Conservation (phyloP, 2,113 vertebrate species). For the Columbina picui region DNA sequence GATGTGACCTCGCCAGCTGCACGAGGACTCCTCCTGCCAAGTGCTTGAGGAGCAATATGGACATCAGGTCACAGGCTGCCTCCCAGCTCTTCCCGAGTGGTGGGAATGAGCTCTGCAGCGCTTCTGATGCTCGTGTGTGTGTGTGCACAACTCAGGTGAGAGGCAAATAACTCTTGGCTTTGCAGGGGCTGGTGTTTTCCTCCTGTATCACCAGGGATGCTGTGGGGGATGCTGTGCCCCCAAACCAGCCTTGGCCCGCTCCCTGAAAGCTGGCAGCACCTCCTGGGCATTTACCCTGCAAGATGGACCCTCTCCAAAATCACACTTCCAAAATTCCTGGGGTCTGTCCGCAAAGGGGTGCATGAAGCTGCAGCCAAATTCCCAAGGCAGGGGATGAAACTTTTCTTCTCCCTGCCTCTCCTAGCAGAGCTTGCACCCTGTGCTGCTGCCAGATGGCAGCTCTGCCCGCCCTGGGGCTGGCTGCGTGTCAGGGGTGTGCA, state of each 20-base stretch:
- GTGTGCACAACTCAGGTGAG: background rate
- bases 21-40: background rate
- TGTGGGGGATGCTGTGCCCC: background rate
- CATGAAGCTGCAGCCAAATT: background rate
- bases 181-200: background rate
- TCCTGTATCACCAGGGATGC: background rate
- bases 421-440: accelerated
- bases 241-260: background rate
- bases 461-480: background rate
- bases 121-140: background rate
- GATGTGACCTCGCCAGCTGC: background rate
- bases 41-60: background rate
- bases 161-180: background rate
- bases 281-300: background rate
- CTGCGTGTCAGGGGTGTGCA: background rate
- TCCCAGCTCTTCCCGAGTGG: background rate
- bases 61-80: conserved; percentile 1
- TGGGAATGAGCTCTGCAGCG: background rate
- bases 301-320: background rate
- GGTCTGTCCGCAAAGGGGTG: background rate
- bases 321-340: background rate
- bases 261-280: background rate
- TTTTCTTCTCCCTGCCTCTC: background rate
- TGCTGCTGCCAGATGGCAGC: background rate
- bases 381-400: accelerated